phyloP scores from a whole-genome alignment of 2,113 vertebrate genomes.

The Leptosomus discolor region DNA sequence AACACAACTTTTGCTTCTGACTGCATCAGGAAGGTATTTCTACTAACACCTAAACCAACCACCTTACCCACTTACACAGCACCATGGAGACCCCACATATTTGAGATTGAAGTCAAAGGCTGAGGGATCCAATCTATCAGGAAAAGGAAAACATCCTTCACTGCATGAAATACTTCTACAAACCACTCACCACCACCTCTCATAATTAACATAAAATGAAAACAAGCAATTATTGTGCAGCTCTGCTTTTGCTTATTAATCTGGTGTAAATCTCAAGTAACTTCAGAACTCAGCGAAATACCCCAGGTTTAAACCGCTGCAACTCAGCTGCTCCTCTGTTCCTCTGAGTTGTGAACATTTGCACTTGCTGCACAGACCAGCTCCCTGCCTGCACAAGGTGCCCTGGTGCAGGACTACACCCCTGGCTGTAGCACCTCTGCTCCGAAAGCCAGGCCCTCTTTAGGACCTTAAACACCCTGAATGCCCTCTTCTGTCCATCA shows the following conservation, averaged over 20 bases:
- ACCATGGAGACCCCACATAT: fast-evolving
- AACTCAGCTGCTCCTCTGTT: neutral
- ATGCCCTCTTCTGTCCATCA: neutral
- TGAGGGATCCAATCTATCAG: neutral
- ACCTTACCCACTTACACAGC: neutral
- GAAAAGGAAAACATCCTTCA: neutral
- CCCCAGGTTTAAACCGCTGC: neutral
- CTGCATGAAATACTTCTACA: neutral
- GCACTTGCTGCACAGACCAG: neutral
- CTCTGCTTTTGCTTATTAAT: fast-evolving
- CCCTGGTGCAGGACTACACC: neutral
- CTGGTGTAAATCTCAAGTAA: neutral
- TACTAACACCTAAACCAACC: neutral
- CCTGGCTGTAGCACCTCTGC: neutral
- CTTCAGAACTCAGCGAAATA: neutral
- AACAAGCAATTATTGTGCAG: neutral
- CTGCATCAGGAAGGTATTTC: neutral
- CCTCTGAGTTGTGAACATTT: neutral
- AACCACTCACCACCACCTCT: neutral
- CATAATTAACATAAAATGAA: neutral
- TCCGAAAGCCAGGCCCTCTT: neutral
- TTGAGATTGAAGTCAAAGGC: neutral
- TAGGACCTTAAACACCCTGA: neutral
- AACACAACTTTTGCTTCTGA: neutral
- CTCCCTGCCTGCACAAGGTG: neutral